Evolutionary conservation across 37 sponge, comb jelly and placozoan genomes (phyloP).

Genomic region (Chondrosia reniformis): DNA sequence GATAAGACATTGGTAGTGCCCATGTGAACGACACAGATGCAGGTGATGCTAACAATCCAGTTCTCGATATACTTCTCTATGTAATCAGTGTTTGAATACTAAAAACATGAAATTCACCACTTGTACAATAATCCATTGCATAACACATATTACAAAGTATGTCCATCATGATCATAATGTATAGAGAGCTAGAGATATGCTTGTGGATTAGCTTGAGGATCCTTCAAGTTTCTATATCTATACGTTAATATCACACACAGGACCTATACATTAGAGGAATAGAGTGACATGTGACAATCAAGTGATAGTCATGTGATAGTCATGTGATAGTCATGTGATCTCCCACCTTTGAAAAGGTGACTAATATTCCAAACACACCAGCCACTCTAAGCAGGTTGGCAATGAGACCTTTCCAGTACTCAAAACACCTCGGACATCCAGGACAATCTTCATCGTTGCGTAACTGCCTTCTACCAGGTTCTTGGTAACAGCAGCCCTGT

Average conservation of each 20-base stretch:
- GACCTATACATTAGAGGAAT: conserved; percentile 29
- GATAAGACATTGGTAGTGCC: no score
- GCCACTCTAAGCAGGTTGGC: neutral
- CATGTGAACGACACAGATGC: no score
- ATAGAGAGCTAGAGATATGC: conserved; percentile 48
- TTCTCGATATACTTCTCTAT: no score
- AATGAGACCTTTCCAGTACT: neutral
- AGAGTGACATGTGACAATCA: neutral
- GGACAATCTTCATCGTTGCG: neutral
- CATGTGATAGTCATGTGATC: neutral
- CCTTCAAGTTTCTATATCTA: conserved; percentile 73
- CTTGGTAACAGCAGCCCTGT: neutral
- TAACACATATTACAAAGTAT: no score
- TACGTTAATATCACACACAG: conserved; percentile 65
- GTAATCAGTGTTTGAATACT: no score
- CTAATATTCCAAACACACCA: conserved; percentile 2
- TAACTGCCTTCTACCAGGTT: neutral
- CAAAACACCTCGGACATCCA: neutral
- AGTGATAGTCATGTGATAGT: neutral
- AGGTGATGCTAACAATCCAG: no score
- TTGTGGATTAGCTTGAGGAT: conserved; percentile 70
- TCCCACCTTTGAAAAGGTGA: conserved; percentile 5
- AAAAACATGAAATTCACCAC: no score
- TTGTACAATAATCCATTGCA: no score
- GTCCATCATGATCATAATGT: no score